These are phyloP conservation scores for Silurus lanzhouensis DNA, from an alignment of 2,797 vertebrate species.

Conservation along the genomic window DNA sequence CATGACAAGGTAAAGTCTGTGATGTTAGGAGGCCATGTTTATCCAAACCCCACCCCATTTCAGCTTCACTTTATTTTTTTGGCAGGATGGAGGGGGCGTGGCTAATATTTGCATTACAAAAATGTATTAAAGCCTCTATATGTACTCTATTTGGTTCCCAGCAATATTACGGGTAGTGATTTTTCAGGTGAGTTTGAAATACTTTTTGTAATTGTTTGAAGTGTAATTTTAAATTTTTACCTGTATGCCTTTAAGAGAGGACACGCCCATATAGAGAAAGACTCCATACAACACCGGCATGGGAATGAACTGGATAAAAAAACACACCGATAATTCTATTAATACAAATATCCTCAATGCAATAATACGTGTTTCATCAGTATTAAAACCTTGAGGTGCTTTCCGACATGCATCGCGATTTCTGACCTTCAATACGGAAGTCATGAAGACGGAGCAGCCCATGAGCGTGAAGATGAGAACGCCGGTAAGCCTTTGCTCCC, in stretches of 20 bases:
- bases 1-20: neutral
- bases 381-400: neutral
- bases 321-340: neutral
- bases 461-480: conserved; percentile 94
- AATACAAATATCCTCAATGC: neutral
- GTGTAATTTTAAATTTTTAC: conserved; percentile 58
- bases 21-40: neutral
- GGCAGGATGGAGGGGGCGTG: neutral
- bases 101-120: neutral
- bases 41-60: neutral
- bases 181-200: neutral
- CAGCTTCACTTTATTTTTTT: neutral
- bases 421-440: conserved; percentile 74
- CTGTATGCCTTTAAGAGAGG: conserved; percentile 95
- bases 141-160: neutral
- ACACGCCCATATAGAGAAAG: conserved; percentile 97
- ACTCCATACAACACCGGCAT: conserved; percentile 97
- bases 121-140: neutral
- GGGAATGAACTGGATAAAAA: conserved; percentile 85
- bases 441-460: conserved; percentile 97
- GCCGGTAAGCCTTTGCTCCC: conserved; percentile 90
- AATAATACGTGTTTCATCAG: neutral
- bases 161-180: neutral
- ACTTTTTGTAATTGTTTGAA: neutral
- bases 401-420: neutral